Evolutionary conservation across 2,113 vertebrate species (phyloP).

Genomic region (Sialia sialis): DNA sequence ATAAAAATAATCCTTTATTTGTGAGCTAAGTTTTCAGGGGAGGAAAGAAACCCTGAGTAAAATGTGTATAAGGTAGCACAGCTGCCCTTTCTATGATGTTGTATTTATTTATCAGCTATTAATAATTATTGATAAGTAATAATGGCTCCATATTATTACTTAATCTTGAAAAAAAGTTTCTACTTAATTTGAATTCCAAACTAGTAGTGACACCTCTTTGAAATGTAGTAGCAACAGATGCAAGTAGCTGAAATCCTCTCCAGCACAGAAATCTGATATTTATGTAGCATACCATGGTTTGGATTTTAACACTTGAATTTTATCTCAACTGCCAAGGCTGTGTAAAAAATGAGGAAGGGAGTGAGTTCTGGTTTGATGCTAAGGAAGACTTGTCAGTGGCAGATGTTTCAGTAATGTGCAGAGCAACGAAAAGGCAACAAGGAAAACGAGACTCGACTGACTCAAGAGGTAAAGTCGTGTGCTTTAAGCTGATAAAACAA

Average conservation of each 20-base stretch:
- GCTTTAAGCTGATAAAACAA: neutral
- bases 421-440: neutral
- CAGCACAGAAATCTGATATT: neutral
- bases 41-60: neutral
- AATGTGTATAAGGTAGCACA: neutral
- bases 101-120: neutral
- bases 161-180: neutral
- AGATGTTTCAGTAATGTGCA: neutral
- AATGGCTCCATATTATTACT: neutral
- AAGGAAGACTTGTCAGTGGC: conserved; percentile 42
- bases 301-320: neutral
- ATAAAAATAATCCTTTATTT: neutral
- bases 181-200: neutral
- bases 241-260: neutral
- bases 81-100: neutral
- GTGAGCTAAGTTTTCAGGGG: neutral
- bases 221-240: neutral
- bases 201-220: neutral
- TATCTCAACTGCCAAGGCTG: conserved; percentile 27
- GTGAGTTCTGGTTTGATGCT: conserved; percentile 72
- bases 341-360: neutral
- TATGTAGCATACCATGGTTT: neutral
- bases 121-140: neutral
- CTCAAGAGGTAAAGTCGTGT: neutral
- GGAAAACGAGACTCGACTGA: neutral